Evolutionary conservation across 1,140 invertebrate species (phyloP), one percentile per base, ranked within the genome.

Genomic region (Monomorium pharaonis): DNA sequence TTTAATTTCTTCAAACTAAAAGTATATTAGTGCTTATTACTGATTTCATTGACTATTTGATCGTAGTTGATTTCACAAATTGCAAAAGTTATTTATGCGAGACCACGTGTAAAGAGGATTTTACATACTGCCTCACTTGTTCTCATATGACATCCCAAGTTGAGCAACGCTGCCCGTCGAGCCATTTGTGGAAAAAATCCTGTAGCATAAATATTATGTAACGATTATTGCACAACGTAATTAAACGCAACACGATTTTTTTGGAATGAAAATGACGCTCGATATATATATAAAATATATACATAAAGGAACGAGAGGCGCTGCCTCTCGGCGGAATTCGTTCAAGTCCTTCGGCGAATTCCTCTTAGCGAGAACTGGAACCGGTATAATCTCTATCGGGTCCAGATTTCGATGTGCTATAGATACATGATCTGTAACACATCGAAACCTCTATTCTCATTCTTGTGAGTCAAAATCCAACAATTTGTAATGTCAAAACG

Each of bases 221-320:
- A 77, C 14, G 18, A 24, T 84, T 54, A 65, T 77, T 84, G 81
- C 81, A 30, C 47, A 77, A 84, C 30, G 42, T 65, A 84, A 84
- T 84, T 84, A 63, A 84, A 63, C 47, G 42, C 81, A 33, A 27
- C 42, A 37, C 54, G 56, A 14, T 75, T 74, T 27, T 16, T 63
- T 56, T 14, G 37, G 37, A 21, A 70, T 44, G 72, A 70, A 37
- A 60, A 47, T 16, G 33, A 70, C 12, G 24, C 24, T 72, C 37
- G 37, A 83, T 72, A 56, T 56, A 30, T 81, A 81, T 74, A 72
- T 58, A 83, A 81, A 69, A 81, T 72, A 72, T 58, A 83, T 49
- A 56, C 47, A 72, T 72, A 81, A 54, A 49, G 0, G 14, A 78
- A 56, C 33, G 49, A 69, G 63, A 44, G 3, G 1, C 47, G 47